Percentiles rank a stretch among this genome's conserved stretches.
phyloP scores from a whole-genome alignment of 2,113 vertebrate genomes.

The Stictonetta naevosa region DNA sequence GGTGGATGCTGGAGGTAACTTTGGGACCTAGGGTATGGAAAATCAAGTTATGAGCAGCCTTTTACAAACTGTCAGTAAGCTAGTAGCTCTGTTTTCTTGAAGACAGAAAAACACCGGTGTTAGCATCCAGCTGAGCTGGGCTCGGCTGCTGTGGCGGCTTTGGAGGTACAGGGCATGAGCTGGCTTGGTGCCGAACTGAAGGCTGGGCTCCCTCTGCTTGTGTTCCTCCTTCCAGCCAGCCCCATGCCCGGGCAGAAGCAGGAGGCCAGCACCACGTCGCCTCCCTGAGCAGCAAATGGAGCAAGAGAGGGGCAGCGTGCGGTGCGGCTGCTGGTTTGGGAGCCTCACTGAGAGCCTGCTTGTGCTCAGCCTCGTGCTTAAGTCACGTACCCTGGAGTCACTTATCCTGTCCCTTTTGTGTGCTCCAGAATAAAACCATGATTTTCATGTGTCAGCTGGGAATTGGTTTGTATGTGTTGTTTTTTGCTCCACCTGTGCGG shows the following conservation, averaged over 20 bases:
- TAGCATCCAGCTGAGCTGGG: not conserved
- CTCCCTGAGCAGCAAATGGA: not conserved
- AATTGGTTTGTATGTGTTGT: not conserved
- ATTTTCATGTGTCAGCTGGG: not conserved
- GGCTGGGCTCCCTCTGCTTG: not conserved
- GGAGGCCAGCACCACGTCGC: not conserved
- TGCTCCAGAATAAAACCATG: not conserved
- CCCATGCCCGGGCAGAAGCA: not conserved
- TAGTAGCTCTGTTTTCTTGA: not conserved
- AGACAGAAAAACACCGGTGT: accelerated
- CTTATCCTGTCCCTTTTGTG: not conserved
- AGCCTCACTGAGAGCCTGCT: not conserved
- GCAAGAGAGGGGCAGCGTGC: not conserved
- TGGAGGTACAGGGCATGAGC: not conserved
- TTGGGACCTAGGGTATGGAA: not conserved
- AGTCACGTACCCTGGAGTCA: no score
- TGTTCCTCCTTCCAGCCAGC: not conserved
- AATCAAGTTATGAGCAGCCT: not conserved
- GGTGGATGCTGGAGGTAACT: not conserved
- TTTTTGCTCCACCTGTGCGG: not conserved
- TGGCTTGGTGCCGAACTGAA: not conserved
- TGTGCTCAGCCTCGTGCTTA: not conserved
- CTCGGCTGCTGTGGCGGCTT: not conserved
- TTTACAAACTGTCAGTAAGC: not conserved
- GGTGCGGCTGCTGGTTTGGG: not conserved